These are phyloP conservation scores for Halcyon chelicuti DNA, from an alignment of 2,797 vertebrate species.

Conservation along the genomic window DNA sequence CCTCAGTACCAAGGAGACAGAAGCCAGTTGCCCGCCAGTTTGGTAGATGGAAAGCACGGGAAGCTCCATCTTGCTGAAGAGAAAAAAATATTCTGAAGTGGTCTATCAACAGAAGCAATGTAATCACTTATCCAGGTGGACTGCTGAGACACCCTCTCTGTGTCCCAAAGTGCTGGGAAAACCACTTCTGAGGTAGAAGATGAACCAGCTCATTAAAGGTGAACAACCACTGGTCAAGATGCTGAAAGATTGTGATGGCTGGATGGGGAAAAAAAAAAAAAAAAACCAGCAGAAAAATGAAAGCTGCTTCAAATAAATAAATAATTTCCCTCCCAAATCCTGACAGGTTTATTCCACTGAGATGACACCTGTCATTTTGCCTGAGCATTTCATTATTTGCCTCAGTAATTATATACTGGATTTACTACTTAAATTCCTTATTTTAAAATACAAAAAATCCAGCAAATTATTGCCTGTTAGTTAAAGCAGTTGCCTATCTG, in stretches of 20 bases:
- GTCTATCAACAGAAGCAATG: background rate
- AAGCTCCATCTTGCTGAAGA: background rate
- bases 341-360: background rate
- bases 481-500: background rate
- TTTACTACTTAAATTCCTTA: background rate
- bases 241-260: background rate
- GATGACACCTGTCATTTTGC: constrained; percentile 3
- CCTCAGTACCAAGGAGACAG: background rate
- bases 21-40: background rate
- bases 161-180: background rate
- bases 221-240: accelerated
- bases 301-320: background rate
- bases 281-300: background rate
- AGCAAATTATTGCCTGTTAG: background rate
- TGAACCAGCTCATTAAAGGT: background rate
- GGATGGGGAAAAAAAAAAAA: background rate
- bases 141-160: background rate
- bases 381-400: background rate
- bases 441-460: background rate
- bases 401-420: background rate
- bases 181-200: background rate
- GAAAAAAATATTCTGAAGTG: background rate
- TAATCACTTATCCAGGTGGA: background rate
- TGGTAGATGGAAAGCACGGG: background rate
- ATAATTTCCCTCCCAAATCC: background rate